Base-by-base conservation (phyloP, 2,113 vertebrate species). In the Chunga burmeisteri region DNA sequence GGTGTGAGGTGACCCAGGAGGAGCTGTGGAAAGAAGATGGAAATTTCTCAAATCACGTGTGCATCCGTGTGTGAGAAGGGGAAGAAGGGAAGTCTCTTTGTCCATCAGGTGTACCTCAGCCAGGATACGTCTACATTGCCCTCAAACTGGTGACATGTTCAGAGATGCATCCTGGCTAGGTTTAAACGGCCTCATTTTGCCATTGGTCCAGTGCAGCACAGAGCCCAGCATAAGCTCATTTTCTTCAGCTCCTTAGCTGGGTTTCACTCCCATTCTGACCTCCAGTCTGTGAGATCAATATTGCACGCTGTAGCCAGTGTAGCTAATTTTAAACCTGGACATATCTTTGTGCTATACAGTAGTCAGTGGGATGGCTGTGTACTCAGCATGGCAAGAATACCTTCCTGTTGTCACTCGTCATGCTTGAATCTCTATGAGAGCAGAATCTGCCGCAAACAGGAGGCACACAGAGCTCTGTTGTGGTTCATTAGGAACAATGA, bases 271-370 rank as follows among this genome's bases (percentile, higher is more conserved):
- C n/a, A 26, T 80, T 86, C 79, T 14, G 18, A 74, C 42, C 83
- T 93, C 55, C 19, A 3, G 27, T 88, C 58, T 52, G 52, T 23
- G 67, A 88, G 84, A 90, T 82, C 93, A 88, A 38, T 86, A 81
- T 32, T 86, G 80, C 63, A 63, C 11, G 3, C 61, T 67, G 59
- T 86, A 82, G 21, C 56, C 40, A 75, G 70, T 1, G 1, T 15
- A 71, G 83, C 83, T 92, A 73, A 80, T 85, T 95, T 90, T 88
- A 94, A 94, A 53, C 40, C 36, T 53, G 77, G 78, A 13, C 29
- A 3, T 65, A 55, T 17, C 40, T 73, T 80, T 62, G 36, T 70
- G 88, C 71, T 46, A 2, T 10, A 46, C 56, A 62, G 38, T 12
- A 83, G 80, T 66, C 52, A 80, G 86, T 86, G 88, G 62, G 38